Evolutionary conservation across 2,888 invertebrate genomes (phyloP), one percentile per base, ranked within the genome.

Genomic region (Dorcus parallelipipedus): DNA sequence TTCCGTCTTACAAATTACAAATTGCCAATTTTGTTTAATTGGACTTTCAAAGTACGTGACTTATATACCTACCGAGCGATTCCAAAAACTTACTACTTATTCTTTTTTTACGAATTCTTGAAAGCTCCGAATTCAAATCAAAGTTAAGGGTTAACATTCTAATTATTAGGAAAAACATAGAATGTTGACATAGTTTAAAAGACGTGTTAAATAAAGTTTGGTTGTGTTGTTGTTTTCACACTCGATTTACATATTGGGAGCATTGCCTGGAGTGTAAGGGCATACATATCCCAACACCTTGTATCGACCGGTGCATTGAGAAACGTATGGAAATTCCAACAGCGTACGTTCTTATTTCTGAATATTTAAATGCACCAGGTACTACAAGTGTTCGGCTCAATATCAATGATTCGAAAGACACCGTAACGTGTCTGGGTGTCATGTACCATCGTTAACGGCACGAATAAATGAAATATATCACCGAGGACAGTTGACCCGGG

Each of bases 401-500:
- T 33, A 33, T 33, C 26, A 33, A 33, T 33, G 26, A 4, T 33
- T 33, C 26, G 26, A 26, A 26, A 45, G 45, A 45, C 8, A 17
- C 45, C 45, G 17, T 45, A 45, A 45, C 45, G 45, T 45, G 45
- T 45, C 45, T 17, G 17, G 23, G 7, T n/a, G 23, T 45, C 45
- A 45, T 45, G n/a, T 45, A 33, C 26, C 26, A 33, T 33, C 26
- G 26, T 33, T 33, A 33, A 33, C 26, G 26, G 59, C 59, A 63
- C 60, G 63, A 63, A 65, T 62, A 62, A 63, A 62, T 62, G 62
- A 63, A 65, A 63, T 65, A 60, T 56, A 63, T 65, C 60, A 64
- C 56, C 49, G 52, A 54, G 49, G 58, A 58, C 56, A 53, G 60
- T 59, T 62, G 60, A 62, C 60, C 61, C 53, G 50, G 56, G 51